Base-by-base conservation (phyloP, 2,888 invertebrate genomes). In the Nipponacmea schrenckii region DNA sequence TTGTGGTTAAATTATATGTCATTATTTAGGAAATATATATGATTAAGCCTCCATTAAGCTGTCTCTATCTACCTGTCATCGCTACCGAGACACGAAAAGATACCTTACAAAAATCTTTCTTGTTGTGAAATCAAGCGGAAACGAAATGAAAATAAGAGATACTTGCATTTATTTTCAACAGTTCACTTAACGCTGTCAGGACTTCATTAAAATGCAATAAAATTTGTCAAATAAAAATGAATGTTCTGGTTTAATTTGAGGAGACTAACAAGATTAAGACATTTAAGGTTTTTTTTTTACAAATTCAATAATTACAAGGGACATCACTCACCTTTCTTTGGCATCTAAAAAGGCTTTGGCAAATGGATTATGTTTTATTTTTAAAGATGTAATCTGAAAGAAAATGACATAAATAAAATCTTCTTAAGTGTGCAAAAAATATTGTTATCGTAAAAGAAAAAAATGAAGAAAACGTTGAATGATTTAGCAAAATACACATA, bases 321-420 rank as follows among this genome's bases (percentile, higher is more conserved):
- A 39, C 39, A 39, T 39, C 24, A 74, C 78, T 78, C 72, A 85
- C 85, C 85, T 81, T 87, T 96, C 96, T 89, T 96, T 97, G 15
- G 96, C 96, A 87, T 98, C 98, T 68, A 97, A 91, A 87, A 98
- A 98, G 0, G 98, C 98, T 90, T 98, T 98, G 2, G 98, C 98
- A 87, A 98, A 98, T 0, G 98, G 98, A 90, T 98, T 98, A 89
- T 97, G 96, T 88, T 96, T 96, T 77, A 98, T 97, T 90, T 98
- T 98, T 69, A 98, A 90, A 20, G 96, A 95, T 20, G 97, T 98
- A 12, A 97, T 91, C 91, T 92, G 84, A 65, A 83, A 82, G 46
- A 72, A 72, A 62, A 75, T 50, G 50, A 69, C 66, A 70, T 56
- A 69, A 26, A 50, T 39, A 62, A 44, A 48, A 39, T 50, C 39